Percentiles rank a stretch among this genome's conserved stretches.
Conservation (phyloP, 2,113 vertebrate genomes). For the Ciconia boyciana region DNA sequence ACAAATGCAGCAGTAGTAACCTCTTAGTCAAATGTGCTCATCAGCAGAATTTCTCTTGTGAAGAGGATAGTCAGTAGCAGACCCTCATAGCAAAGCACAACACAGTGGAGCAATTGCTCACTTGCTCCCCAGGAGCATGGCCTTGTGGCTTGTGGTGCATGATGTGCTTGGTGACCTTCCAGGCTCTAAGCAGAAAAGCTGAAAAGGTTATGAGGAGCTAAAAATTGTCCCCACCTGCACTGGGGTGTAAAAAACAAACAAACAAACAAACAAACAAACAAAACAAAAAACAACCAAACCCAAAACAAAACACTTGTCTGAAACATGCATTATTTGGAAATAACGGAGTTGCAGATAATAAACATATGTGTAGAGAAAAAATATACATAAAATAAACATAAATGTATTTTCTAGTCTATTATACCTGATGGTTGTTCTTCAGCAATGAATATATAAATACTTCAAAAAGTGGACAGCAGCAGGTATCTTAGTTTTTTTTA, state of each 20-base stretch:
- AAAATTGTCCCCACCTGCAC: neutral
- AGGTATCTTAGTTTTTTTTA: neutral
- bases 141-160: rapidly evolving
- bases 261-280: no score
- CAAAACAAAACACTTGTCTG: neutral
- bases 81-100: neutral
- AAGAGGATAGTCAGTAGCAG: neutral
- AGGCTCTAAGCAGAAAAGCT: neutral
- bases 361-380: neutral
- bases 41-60: neutral
- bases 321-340: neutral
- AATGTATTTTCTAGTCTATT: neutral
- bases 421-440: neutral
- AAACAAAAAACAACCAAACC: no score
- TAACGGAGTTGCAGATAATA: neutral
- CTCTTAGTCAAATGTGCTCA: neutral
- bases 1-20: neutral
- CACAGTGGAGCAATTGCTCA: no score
- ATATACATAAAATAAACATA: neutral
- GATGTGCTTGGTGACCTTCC: neutral
- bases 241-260: neutral
- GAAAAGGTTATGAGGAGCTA: neutral
- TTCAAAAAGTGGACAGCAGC: neutral
- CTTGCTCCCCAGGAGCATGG: neutral
- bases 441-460: neutral